Percentiles rank a stretch among this genome's conserved stretches.
These are phyloP conservation scores for Tetramorium parvispinum DNA, from an alignment of 1,140 invertebrate species.

Conservation along the genomic window DNA sequence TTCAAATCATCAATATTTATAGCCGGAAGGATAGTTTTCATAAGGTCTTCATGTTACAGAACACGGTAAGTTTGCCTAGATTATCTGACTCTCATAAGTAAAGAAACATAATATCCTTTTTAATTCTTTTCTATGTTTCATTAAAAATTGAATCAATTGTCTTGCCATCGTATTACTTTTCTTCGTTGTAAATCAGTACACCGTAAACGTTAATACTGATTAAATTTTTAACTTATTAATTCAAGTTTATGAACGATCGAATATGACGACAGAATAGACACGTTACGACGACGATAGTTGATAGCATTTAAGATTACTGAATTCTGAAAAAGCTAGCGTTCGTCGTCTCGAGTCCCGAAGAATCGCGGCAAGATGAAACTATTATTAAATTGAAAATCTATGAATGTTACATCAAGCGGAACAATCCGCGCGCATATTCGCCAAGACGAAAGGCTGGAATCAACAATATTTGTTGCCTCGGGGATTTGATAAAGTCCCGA, in stretches of 20 bases:
- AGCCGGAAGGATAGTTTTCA: slow-evolving; percentile 42
- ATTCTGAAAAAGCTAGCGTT: not conserved
- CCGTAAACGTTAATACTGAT: not conserved
- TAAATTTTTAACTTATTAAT: slow-evolving; percentile 13
- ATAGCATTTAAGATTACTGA: not conserved
- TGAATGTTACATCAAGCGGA: slow-evolving; percentile 14
- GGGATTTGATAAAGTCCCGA: slow-evolving; percentile 59
- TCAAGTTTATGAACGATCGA: not conserved
- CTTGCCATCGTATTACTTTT: not conserved
- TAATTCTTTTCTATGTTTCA: not conserved
- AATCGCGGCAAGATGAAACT: not conserved
- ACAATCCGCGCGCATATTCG: slow-evolving; percentile 2
- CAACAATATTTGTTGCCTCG: slow-evolving; percentile 54
- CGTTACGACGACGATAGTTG: not conserved
- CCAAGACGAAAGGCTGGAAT: slow-evolving; percentile 21
- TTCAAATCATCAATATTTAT: slow-evolving; percentile 66
- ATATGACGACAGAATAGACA: not conserved
- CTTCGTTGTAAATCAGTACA: not conserved
- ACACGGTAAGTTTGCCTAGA: not conserved
- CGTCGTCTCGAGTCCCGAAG: not conserved
- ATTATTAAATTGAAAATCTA: slow-evolving; percentile 11
- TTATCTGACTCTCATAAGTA: slow-evolving; percentile 8
- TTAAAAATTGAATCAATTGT: not conserved
- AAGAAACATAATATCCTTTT: not conserved
- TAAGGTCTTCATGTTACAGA: slow-evolving; percentile 21